Evolutionary conservation across 2,113 vertebrate genomes (phyloP).

Genomic region (Crocuta crocuta): DNA sequence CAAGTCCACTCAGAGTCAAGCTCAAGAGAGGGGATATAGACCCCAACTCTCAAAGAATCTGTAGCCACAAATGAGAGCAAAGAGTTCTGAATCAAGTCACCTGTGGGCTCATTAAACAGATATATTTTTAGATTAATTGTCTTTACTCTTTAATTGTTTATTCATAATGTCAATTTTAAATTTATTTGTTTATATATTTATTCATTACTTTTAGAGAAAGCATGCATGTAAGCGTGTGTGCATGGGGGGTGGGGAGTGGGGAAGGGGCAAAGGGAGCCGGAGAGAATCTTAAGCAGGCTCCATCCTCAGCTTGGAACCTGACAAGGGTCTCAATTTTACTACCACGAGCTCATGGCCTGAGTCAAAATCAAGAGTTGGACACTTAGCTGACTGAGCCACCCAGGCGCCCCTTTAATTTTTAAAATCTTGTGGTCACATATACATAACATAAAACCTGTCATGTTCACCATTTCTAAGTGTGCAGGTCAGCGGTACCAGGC

Average conservation of each 20-base stretch:
- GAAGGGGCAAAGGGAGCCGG: too few relatives aligned
- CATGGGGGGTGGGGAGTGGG: too few relatives aligned
- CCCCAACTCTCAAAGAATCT: neutral
- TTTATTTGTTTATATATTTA: too few relatives aligned
- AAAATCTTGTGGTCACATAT: neutral
- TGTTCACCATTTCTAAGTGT: neutral
- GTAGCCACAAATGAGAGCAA: neutral
- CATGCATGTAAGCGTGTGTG: too few relatives aligned
- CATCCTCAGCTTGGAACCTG: too few relatives aligned
- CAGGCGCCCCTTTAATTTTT: neutral
- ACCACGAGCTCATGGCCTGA: neutral
- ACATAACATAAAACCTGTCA: neutral
- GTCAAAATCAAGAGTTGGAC: neutral
- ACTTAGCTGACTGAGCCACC: neutral
- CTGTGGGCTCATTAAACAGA: neutral
- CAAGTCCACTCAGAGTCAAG: neutral
- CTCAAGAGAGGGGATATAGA: neutral
- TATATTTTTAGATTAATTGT: neutral
- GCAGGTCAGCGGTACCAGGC: too few relatives aligned
- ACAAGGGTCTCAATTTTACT: too few relatives aligned
- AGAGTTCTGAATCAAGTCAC: neutral
- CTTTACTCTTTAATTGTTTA: neutral
- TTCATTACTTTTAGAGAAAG: too few relatives aligned
- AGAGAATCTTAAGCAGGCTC: too few relatives aligned
- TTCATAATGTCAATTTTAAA: neutral